A percentile compares a stretch with the other conserved stretches of the same genome.
Conservation (phyloP, 1,140 invertebrate species). For the Drosophila kohkoa region DNA sequence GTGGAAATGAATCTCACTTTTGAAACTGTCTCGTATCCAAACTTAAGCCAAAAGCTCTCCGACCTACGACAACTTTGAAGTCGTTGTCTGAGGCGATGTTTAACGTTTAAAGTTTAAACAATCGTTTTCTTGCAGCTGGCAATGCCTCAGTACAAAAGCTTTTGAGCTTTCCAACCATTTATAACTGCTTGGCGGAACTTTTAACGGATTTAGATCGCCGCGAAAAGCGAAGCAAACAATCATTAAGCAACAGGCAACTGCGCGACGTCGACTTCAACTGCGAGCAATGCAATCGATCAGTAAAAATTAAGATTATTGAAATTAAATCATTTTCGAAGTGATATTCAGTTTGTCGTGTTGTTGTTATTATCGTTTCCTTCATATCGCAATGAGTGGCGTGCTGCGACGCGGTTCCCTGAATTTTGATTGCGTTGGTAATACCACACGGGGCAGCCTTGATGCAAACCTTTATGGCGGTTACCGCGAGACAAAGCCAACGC, state of each 20-base stretch:
- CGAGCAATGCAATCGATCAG: slow-evolving; percentile 42
- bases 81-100: slow-evolving; percentile 48
- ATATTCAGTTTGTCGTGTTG: slow-evolving; percentile 18
- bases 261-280: slow-evolving; percentile 29
- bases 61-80: slow-evolving; percentile 47
- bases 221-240: slow-evolving; percentile 59
- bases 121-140: slow-evolving; percentile 39
- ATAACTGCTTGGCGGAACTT: slow-evolving; percentile 63
- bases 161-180: slow-evolving; percentile 60
- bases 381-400: slow-evolving; percentile 74
- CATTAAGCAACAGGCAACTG: slow-evolving; percentile 46
- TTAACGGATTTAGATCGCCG: slow-evolving; percentile 77
- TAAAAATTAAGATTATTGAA: slow-evolving; percentile 26
- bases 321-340: slow-evolving; percentile 17
- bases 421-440: slow-evolving; percentile 67
- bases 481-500: slow-evolving; percentile 71
- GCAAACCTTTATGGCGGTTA: slow-evolving; percentile 80
- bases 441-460: slow-evolving; percentile 72
- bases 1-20: slow-evolving; percentile 11
- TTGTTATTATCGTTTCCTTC: slow-evolving; percentile 7
- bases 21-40: not conserved
- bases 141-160: slow-evolving; percentile 48
- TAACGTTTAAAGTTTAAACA: slow-evolving; percentile 5
- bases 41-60: slow-evolving; percentile 30
- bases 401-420: slow-evolving; percentile 79